phyloP scores from a whole-genome alignment of 2,113 vertebrate species.

The Oxyura jamaicensis region DNA sequence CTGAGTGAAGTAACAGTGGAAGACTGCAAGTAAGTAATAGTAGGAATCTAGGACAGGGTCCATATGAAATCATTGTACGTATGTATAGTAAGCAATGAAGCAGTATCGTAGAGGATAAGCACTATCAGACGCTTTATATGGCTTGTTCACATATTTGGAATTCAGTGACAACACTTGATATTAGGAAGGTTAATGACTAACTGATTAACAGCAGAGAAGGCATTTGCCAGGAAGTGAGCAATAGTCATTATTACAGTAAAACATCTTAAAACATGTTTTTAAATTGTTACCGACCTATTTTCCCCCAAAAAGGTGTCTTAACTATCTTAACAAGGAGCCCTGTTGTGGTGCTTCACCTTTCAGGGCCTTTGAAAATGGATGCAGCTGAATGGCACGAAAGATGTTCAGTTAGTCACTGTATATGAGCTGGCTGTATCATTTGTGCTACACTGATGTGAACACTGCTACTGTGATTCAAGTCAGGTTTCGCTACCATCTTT shows the following conservation, averaged over 20 bases:
- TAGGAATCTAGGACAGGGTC: neutral
- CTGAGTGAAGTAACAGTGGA: neutral
- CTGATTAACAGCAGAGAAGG: slow-evolving; percentile 67
- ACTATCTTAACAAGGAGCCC: neutral
- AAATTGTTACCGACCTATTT: slow-evolving; percentile 21
- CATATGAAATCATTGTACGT: neutral
- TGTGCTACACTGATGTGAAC: neutral
- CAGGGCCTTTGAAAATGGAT: neutral
- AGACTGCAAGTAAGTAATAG: neutral
- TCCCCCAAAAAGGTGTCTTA: neutral
- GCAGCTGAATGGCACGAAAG: neutral
- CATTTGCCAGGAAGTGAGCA: slow-evolving; percentile 70
- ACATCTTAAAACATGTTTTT: slow-evolving; percentile 36
- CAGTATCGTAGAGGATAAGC: neutral
- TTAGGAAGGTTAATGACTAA: slow-evolving; percentile 67
- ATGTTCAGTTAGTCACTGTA: neutral
- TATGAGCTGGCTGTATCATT: neutral
- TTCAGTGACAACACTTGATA: slow-evolving; percentile 54
- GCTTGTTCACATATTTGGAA: slow-evolving; percentile 60
- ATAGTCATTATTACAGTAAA: slow-evolving; percentile 38
- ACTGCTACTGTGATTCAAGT: neutral
- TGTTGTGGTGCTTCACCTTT: neutral
- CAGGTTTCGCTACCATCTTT: neutral
- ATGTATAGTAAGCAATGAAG: neutral
- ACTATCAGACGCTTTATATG: neutral